Evolutionary conservation across 92 coral and sea anemone species (phyloP).

Genomic region (Parazoanthus darwini): DNA sequence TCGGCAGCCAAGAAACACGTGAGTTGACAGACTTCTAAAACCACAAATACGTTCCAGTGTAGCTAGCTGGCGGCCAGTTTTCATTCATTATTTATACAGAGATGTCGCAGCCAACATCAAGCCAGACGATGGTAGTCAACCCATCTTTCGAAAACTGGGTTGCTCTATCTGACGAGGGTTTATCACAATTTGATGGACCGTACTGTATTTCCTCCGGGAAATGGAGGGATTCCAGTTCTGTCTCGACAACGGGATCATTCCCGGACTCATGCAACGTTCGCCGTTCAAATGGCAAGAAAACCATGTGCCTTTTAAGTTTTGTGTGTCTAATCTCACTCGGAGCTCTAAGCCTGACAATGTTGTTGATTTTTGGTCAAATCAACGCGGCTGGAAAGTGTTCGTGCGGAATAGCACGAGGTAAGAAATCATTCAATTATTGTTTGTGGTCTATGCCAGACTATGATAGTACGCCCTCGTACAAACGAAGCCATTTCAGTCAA

Average conservation of each 20-base stretch:
- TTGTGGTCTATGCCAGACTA: too few relatives aligned
- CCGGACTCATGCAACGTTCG: conserved; percentile 1
- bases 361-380: conserved; percentile 36
- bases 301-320: neutral
- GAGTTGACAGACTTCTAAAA: too few relatives aligned
- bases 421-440: neutral
- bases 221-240: conserved; percentile 18
- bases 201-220: neutral
- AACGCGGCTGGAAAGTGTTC: conserved; percentile 35
- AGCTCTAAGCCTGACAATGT: conserved; percentile 25
- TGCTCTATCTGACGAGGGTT: conserved; percentile 11
- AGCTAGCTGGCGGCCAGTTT: neutral
- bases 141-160: conserved; percentile 36
- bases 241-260: conserved; percentile 5
- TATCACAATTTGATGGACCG: neutral
- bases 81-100: neutral
- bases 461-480: neutral
- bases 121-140: conserved; percentile 22
- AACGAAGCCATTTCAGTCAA: too few relatives aligned
- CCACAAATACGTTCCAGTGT: neutral
- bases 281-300: conserved; percentile 12
- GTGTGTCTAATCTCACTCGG: conserved; percentile 3
- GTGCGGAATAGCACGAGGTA: neutral
- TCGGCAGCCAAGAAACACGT: too few relatives aligned
- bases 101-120: conserved; percentile 24